A percentile compares a stretch with the other conserved stretches of the same genome.
Conservation (phyloP, 2,113 vertebrate species). For the Mus spicilegus region DNA sequence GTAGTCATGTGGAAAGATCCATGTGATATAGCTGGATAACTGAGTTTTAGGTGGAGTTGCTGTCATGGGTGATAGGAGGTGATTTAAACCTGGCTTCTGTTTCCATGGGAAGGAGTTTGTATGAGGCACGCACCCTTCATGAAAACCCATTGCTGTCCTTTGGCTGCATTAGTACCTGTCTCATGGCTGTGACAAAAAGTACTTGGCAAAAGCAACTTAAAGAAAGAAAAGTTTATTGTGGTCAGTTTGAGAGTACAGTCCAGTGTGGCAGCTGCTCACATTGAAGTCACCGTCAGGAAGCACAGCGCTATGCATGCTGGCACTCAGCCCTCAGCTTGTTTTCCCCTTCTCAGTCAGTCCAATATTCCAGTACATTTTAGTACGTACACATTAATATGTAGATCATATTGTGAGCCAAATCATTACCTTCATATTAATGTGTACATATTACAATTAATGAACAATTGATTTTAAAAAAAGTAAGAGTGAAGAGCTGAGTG, state of each 20-base stretch:
- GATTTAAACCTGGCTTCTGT: not conserved
- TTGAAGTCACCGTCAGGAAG: not conserved
- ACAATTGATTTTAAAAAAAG: not conserved
- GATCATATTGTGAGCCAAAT: not conserved
- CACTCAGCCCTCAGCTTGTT: not conserved
- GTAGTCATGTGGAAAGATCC: not conserved
- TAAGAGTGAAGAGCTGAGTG: too few relatives aligned
- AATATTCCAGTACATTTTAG: too few relatives aligned
- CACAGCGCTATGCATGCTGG: too few relatives aligned
- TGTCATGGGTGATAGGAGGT: not conserved
- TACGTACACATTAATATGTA: too few relatives aligned
- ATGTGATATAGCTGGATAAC: not conserved
- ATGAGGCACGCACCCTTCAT: not conserved
- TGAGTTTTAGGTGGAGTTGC: too few relatives aligned
- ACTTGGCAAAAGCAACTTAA: not conserved
- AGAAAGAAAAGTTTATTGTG: too few relatives aligned
- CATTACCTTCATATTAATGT: not conserved
- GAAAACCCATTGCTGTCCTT: not conserved
- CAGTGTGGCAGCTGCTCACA: not conserved
- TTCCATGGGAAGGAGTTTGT: not conserved
- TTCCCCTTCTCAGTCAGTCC: not conserved
- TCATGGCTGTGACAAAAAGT: not conserved
- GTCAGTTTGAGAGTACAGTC: not conserved
- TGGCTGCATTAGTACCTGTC: not conserved
- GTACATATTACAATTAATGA: not conserved